Evolutionary conservation across 64 coral and sea anemone species (phyloP).

Genomic region (Pachyseris speciosa): DNA sequence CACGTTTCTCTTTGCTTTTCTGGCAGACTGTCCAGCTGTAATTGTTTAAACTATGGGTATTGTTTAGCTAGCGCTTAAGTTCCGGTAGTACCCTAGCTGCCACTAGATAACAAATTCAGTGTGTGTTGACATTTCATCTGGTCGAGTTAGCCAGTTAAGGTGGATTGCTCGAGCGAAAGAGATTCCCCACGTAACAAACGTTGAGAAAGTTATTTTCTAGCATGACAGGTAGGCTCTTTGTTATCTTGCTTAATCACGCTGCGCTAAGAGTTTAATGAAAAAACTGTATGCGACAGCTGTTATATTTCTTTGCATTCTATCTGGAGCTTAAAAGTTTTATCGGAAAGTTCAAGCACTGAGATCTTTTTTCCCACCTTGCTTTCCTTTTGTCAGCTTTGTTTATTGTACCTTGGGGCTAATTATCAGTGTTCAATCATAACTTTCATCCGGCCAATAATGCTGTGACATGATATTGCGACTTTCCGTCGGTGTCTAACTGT

Average conservation of each 20-base stretch:
- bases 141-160: background rate
- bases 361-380: background rate
- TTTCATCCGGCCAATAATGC: background rate
- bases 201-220: background rate
- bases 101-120: background rate
- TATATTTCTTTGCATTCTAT: background rate
- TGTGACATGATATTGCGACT: background rate
- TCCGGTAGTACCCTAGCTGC: background rate
- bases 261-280: background rate
- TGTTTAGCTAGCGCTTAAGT: constrained; percentile 28
- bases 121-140: constrained; percentile 5
- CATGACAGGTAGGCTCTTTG: background rate
- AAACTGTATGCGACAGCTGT: background rate
- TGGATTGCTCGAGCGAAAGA: background rate
- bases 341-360: background rate
- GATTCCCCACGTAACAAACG: background rate
- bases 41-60: constrained; percentile 33
- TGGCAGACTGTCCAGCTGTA: background rate
- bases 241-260: background rate
- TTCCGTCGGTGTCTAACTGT: background rate
- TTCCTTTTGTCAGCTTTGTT: background rate
- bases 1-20: constrained; percentile 36
- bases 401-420: background rate
- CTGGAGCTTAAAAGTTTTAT: background rate
- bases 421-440: background rate